These are phyloP conservation scores for Drosophila emarginata DNA, from an alignment of 2,888 invertebrate genomes.

Conservation along the genomic window DNA sequence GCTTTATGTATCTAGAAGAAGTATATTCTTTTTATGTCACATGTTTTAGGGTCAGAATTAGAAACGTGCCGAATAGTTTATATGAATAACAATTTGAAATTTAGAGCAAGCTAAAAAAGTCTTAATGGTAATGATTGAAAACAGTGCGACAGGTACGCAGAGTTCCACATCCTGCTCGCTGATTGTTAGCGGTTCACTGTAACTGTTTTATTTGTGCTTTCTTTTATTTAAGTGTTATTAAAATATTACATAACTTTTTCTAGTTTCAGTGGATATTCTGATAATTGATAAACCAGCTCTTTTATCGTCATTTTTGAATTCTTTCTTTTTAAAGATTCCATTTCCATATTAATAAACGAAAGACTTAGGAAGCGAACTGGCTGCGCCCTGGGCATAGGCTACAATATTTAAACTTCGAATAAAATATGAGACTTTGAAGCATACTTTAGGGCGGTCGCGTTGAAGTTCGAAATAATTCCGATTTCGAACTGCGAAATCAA, in stretches of 20 bases:
- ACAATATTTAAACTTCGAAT: not conserved
- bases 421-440: not conserved
- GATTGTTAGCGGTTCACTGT: too few species aligned
- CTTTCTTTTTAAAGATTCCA: not conserved
- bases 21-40: too few species aligned
- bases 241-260: too few species aligned
- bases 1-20: not conserved
- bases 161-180: too few species aligned
- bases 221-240: too few species aligned
- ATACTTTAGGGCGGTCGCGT: constrained; percentile 34
- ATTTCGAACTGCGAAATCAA: not conserved
- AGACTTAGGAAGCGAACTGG: constrained; percentile 69
- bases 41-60: not conserved
- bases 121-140: not conserved
- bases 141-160: not conserved
- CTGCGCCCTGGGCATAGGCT: constrained; percentile 38
- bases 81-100: not conserved
- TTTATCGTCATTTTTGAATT: too few species aligned
- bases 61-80: not conserved
- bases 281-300: too few species aligned
- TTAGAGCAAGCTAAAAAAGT: not conserved
- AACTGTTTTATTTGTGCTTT: too few species aligned
- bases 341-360: constrained; percentile 46
- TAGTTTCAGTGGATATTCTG: too few species aligned
- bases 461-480: not conserved